Percentiles rank a stretch among this genome's conserved stretches.
These are phyloP conservation scores for Apostichopus leukothele DNA, from an alignment of 53 echinoderm and acorn worm species.

Conservation along the genomic window DNA sequence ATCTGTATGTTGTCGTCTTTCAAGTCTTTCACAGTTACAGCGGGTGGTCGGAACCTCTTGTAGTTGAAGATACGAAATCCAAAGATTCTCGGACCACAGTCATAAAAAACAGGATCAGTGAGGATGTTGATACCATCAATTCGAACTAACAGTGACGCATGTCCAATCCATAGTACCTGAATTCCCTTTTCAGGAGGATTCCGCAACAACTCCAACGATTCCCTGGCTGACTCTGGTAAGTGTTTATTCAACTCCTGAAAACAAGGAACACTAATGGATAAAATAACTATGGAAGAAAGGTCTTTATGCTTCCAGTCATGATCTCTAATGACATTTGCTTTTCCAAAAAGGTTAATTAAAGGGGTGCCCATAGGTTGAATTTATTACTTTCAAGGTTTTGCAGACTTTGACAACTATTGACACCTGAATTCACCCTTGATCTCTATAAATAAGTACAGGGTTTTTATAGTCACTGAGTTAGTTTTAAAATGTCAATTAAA, in stretches of 20 bases:
- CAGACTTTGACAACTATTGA: too few species aligned
- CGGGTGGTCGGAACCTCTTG: conserved; percentile 71
- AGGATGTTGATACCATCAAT: conserved; percentile 92
- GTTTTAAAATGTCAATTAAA: too few species aligned
- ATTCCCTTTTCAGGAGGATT: conserved; percentile 70
- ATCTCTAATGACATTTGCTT: too few species aligned
- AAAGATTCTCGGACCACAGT: conserved; percentile 67
- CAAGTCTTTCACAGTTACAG: conserved; percentile 67
- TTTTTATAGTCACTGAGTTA: too few species aligned
- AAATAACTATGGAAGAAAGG: too few species aligned
- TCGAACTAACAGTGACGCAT: conserved; percentile 81
- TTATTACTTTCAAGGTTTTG: too few species aligned
- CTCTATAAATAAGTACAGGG: too few species aligned
- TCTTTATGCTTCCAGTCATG: too few species aligned
- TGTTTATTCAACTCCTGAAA: conserved; percentile 19
- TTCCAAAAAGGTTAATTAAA: too few species aligned
- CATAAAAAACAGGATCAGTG: conserved; percentile 87
- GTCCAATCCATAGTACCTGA: conserved; percentile 88
- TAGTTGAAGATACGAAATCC: conserved; percentile 50
- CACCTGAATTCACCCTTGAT: too few species aligned
- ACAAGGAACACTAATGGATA: too few species aligned
- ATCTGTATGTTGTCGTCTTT: conserved; percentile 51
- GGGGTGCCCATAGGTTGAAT: too few species aligned
- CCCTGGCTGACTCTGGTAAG: conserved; percentile 49
- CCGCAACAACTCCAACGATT: conserved; percentile 53